Percentiles rank a stretch among this genome's conserved stretches.
phyloP scores from a whole-genome alignment of 2,888 invertebrate genomes.

The Atethmia centrago region DNA sequence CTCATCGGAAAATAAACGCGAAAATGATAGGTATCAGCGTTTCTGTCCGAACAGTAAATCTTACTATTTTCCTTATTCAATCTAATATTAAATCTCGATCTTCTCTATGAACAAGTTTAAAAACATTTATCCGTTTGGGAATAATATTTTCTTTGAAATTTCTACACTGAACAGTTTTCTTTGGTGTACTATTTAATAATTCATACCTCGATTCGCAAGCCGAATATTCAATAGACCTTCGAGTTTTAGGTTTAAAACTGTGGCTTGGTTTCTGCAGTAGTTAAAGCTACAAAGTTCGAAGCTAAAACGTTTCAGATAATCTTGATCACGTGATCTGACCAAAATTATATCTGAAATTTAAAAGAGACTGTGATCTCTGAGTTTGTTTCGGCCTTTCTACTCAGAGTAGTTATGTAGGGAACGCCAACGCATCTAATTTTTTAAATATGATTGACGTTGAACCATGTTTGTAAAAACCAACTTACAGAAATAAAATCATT shows the following conservation, averaged over 20 bases:
- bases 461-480: no score
- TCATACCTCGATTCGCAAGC: neutral
- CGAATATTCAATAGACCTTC: slow-evolving; percentile 16
- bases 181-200: slow-evolving; percentile 28
- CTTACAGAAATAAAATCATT: no score
- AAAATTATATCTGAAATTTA: no score
- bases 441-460: no score
- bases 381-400: no score
- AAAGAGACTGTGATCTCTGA: no score
- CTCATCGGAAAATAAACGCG: slow-evolving; percentile 29
- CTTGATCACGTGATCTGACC: no score
- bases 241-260: slow-evolving; percentile 16
- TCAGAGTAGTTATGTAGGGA: no score
- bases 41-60: slow-evolving; percentile 44
- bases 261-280: neutral
- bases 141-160: slow-evolving; percentile 48
- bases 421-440: no score
- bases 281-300: neutral
- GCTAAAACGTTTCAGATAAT: slow-evolving; percentile 17
- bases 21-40: slow-evolving; percentile 49
- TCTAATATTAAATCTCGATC: slow-evolving; percentile 57
- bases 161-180: slow-evolving; percentile 10
- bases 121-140: slow-evolving; percentile 45
- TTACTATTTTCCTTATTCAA: slow-evolving; percentile 52
- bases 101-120: slow-evolving; percentile 39